phyloP scores from a whole-genome alignment of 2,888 invertebrate genomes.

The Andrena dorsata region DNA sequence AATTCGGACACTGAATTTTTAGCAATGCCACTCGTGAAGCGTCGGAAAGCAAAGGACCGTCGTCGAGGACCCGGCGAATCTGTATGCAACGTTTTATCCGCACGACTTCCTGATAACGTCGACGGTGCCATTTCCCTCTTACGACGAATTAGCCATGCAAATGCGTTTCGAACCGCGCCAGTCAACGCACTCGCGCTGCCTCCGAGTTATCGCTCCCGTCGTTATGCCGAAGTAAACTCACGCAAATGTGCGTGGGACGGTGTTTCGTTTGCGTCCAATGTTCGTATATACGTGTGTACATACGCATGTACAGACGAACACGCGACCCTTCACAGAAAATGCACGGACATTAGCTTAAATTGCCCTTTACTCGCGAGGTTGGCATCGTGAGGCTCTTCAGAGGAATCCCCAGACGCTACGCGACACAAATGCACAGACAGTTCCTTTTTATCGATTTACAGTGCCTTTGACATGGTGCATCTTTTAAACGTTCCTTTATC shows the following conservation, averaged over 20 bases:
- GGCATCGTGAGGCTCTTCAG: too few relatives aligned
- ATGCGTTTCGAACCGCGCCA: conserved; percentile 67
- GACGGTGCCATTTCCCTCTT: conserved; percentile 73
- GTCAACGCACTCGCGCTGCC: conserved; percentile 68
- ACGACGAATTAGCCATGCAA: conserved; percentile 71
- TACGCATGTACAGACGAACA: neutral
- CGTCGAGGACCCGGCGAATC: conserved; percentile 33
- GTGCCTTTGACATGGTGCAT: neutral
- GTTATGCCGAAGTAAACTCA: conserved; percentile 54
- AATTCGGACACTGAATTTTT: too few relatives aligned
- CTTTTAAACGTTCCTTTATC: neutral
- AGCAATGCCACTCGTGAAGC: too few relatives aligned
- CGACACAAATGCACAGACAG: too few relatives aligned
- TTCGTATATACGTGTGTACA: neutral
- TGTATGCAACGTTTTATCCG: conserved; percentile 49
- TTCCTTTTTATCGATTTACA: neutral
- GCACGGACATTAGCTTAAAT: neutral
- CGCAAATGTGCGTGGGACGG: conserved; percentile 63
- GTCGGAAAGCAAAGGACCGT: neutral
- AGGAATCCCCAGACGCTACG: too few relatives aligned
- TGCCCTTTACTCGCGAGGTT: too few relatives aligned
- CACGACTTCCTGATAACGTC: conserved; percentile 70
- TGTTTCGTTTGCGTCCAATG: conserved; percentile 24
- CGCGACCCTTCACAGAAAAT: neutral
- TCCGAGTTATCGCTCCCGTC: conserved; percentile 42